Evolutionary conservation across 53 echinoderm and acorn worm species (phyloP).

Genomic region (Echinarachnius parma): DNA sequence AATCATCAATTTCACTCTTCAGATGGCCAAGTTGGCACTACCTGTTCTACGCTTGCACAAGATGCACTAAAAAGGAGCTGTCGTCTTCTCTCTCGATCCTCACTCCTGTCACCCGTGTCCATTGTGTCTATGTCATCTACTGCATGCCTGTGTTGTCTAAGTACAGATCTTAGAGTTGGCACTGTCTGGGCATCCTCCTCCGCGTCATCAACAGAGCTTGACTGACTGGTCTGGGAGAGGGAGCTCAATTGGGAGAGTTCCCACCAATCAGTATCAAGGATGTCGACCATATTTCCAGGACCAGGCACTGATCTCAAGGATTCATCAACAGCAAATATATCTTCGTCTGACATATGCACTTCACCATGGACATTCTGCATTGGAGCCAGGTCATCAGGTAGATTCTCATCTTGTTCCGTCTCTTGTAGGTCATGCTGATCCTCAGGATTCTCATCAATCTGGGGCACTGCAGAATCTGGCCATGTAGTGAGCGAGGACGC

Average conservation of each 20-base stretch:
- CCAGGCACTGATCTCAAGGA: not conserved
- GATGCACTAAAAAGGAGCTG: not conserved
- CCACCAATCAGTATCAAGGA: constrained; percentile 7
- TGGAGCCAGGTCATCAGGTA: too few species aligned
- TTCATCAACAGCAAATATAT: not conserved
- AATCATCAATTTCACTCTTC: constrained; percentile 39
- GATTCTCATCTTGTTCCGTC: too few species aligned
- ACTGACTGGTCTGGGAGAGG: constrained; percentile 5
- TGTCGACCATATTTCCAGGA: not conserved
- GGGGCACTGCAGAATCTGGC: not conserved
- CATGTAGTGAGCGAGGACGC: not conserved
- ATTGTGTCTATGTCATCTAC: not conserved
- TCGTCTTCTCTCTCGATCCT: constrained; percentile 11
- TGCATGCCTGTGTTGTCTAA: constrained; percentile 14
- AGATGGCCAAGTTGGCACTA: constrained; percentile 20
- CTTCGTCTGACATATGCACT: constrained; percentile 6
- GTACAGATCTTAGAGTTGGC: not conserved
- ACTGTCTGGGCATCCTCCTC: constrained; percentile 1
- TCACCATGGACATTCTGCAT: too few species aligned
- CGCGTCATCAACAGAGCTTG: not conserved
- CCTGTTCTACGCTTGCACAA: constrained; percentile 26
- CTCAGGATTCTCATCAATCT: not conserved
- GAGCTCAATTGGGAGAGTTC: constrained; percentile 21
- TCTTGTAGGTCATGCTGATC: not conserved
- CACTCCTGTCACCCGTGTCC: not conserved